Base-by-base conservation (phyloP, 2,797 vertebrate species). In the Hyperoplus immaculatus region DNA sequence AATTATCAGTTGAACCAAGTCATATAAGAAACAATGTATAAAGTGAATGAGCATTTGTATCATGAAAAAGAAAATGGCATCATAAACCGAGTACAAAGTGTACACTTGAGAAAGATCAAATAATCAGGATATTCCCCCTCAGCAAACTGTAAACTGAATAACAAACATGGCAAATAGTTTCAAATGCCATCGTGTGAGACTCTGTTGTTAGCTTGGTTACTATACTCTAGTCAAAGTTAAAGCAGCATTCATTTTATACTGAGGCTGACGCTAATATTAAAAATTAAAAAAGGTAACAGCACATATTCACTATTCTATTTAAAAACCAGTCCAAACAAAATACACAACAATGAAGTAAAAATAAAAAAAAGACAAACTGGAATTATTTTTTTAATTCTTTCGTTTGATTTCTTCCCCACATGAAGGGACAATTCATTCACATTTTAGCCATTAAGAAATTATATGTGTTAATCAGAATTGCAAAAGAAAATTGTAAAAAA, bases 211-310 rank as follows among this genome's bases (percentile, higher is more conserved):
- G 60, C 66, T 69, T 41, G 62, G 67, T 86, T 86, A 85, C 57
- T 82, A 71, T 43, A 77, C 77, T 75, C 78, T 78, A 79, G n/a
- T 70, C 43, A 66, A 82, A 61, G 68, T 81, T 77, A 87, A 92
- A 94, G 92, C 92, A 93, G 90, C 90, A 85, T 91, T 92, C 84
- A 74, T 81, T 85, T 92, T 87, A 89, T 78, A 90, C 58, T 71
- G 71, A 83, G 41, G 75, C 70, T 71, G 43, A 79, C 61, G 39
- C 74, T 78, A 80, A 81, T 82, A 85, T 77, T 38, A 82, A 87
- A 14, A 47, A 85, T 77, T 38, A 82, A 87, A 14, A 47, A 75
- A 39, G 47, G 50, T 70, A 86, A 90, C 58, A 60, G 45, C 63
- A 13, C 77, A 41, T 70, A 67, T 75, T 75, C 71, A 59, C 77